Percentiles rank a stretch among this genome's conserved stretches.
Evolutionary conservation across 2,113 vertebrate species (phyloP).

Genomic region (Charina bottae): DNA sequence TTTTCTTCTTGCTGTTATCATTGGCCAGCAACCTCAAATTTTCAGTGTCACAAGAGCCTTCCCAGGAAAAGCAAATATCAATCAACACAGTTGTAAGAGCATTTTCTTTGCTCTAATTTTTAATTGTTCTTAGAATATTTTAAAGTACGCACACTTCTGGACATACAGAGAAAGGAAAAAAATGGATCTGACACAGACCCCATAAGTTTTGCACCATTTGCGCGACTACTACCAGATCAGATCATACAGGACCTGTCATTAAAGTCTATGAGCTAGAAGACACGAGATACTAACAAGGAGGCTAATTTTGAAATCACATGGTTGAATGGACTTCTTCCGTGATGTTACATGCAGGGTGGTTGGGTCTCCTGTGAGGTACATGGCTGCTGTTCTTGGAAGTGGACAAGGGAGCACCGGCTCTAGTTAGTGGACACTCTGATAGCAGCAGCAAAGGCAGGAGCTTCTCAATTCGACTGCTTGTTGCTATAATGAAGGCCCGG

Average conservation of each 20-base stretch:
- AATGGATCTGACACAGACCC: not conserved
- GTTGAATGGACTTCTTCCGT: not conserved
- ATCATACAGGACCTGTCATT: not conserved
- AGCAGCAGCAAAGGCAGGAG: not conserved
- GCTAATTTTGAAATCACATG: not conserved
- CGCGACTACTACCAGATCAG: not conserved
- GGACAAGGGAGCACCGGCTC: not conserved
- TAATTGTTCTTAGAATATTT: not conserved
- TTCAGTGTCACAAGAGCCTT: not conserved
- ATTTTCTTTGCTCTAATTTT: not conserved
- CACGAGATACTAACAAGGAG: not conserved
- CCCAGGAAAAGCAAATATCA: not conserved
- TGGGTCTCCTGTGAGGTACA: not conserved
- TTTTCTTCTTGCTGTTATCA: slow-evolving; percentile 12
- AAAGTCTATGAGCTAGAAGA: not conserved
- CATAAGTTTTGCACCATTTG: not conserved
- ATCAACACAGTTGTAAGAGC: not conserved
- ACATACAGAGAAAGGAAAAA: not conserved
- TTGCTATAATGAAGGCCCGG: not conserved
- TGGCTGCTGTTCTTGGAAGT: not conserved
- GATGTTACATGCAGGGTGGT: too few relatives aligned
- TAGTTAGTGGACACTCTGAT: too few relatives aligned
- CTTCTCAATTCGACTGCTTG: not conserved
- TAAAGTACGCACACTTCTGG: not conserved
- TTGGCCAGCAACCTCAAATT: not conserved